These are phyloP conservation scores for Mastigias papua DNA, from an alignment of 30 jellyfish, hydroid and myxozoan genomes.

Conservation along the genomic window DNA sequence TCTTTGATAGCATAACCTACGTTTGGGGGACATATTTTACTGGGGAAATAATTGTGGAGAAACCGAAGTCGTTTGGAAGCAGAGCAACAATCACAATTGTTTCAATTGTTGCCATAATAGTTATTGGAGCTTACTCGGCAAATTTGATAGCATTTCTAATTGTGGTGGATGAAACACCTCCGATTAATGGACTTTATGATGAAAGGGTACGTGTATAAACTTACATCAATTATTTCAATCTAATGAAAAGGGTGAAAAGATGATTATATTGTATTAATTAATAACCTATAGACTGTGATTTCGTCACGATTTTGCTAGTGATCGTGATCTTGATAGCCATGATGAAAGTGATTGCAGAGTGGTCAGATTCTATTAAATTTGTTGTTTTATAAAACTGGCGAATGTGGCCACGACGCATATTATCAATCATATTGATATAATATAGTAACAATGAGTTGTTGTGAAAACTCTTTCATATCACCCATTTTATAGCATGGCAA, in stretches of 20 bases:
- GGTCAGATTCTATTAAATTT: too few species aligned
- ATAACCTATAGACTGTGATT: too few species aligned
- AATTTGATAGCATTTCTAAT: constrained; percentile 20
- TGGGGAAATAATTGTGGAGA: constrained; percentile 43
- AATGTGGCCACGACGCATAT: too few species aligned
- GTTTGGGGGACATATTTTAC: constrained; percentile 41
- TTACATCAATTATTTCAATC: neutral
- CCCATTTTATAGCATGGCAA: too few species aligned
- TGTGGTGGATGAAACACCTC: constrained; percentile 14
- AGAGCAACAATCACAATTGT: neutral
- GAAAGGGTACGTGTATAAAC: constrained; percentile 19
- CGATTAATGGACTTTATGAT: constrained; percentile 21
- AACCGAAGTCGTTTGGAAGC: constrained; percentile 21
- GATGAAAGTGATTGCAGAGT: too few species aligned
- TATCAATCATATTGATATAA: too few species aligned
- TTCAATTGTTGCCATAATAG: neutral
- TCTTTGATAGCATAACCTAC: constrained; percentile 25
- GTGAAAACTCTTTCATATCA: too few species aligned
- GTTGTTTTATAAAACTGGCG: too few species aligned
- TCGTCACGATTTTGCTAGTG: too few species aligned
- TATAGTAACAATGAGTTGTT: too few species aligned
- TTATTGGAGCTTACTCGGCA: constrained; percentile 18
- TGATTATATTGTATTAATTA: too few species aligned
- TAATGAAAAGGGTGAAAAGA: neutral
- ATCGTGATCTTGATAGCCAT: too few species aligned